Base-by-base conservation (phyloP, 2,888 invertebrate species). In the Clusia tigrina region DNA sequence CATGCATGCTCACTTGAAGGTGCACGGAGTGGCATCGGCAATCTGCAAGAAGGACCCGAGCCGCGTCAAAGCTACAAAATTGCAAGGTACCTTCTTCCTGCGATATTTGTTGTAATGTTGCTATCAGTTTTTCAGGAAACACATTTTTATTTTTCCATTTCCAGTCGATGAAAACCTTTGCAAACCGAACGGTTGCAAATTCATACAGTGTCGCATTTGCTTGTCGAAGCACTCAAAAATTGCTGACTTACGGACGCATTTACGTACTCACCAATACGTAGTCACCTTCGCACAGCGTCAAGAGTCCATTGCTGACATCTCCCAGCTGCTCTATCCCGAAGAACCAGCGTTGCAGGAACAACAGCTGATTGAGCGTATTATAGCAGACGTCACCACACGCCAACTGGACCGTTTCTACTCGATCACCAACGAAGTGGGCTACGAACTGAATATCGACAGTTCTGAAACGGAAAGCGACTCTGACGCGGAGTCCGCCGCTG, bases 1-100 rank as follows among this genome's bases (percentile, higher is more conserved):
- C 73, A 82, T 88, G 62, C 86, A 88, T 37, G 86, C 87, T 0
- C 88, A 88, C 67, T 84, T 87, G 77, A 84, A 86, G n/a, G 85
- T 86, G 1, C 88, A 88, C 73, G 85, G 67, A 1, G 57, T 66
- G 24, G 64, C 67, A 38, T 61, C 63, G 20, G 22, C 17, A 18
- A 48, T 62, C 22, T 62, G 57, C 2, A 65, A 60, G 9, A 67
- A 66, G 37, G 57, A 63, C 12, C 56, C 66, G 1, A 60, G 66
- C 25, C 65, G 64, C 42, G 55, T 48, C 17, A 22, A 67, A 60
- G 55, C 59, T 20, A 18, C 46, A 12, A 64, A 59, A 54, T 54
- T 62, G 23, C 59, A 66, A 52, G 60, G 57, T 38, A 54, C 54
- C 1, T n/a, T n/a, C n/a, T n/a, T n/a, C n/a, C n/a, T n/a, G n/a